phyloP scores from a whole-genome alignment of 1,140 invertebrate genomes.

The Zophobas atratus region DNA sequence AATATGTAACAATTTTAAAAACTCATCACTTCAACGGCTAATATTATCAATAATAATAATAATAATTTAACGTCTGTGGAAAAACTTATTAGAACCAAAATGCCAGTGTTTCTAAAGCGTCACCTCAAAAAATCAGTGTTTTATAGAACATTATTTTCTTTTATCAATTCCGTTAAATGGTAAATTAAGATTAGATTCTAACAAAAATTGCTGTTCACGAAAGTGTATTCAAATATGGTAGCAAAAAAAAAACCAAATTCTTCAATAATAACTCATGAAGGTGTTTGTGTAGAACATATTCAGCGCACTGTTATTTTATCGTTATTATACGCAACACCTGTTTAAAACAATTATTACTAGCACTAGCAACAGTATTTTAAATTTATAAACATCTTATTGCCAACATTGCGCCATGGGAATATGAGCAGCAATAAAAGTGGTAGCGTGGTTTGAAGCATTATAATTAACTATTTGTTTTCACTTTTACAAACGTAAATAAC shows the following conservation, averaged over 20 bases:
- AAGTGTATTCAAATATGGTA: not conserved
- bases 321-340: slow-evolving; percentile 12
- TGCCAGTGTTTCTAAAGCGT: too few relatives aligned
- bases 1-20: too few relatives aligned
- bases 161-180: too few relatives aligned
- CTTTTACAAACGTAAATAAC: slow-evolving; percentile 17
- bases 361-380: not conserved
- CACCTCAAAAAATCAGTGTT: too few relatives aligned
- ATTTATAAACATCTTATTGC: slow-evolving; percentile 16
- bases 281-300: not conserved
- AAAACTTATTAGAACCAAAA: too few relatives aligned
- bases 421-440: not conserved
- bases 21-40: too few relatives aligned
- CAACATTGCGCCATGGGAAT: slow-evolving; percentile 17
- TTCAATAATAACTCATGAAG: too few relatives aligned
- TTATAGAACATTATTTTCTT: too few relatives aligned
- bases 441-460: slow-evolving; percentile 35
- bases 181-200: too few relatives aligned
- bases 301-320: slow-evolving; percentile 20
- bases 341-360: slow-evolving; percentile 23
- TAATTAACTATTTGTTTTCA: slow-evolving; percentile 28
- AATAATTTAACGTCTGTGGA: too few relatives aligned
- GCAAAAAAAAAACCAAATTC: not conserved
- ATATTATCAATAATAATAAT: too few relatives aligned
- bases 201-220: too few relatives aligned